These are phyloP conservation scores for Lycophotia porphyrea DNA, from an alignment of 2,888 invertebrate species.

Conservation along the genomic window DNA sequence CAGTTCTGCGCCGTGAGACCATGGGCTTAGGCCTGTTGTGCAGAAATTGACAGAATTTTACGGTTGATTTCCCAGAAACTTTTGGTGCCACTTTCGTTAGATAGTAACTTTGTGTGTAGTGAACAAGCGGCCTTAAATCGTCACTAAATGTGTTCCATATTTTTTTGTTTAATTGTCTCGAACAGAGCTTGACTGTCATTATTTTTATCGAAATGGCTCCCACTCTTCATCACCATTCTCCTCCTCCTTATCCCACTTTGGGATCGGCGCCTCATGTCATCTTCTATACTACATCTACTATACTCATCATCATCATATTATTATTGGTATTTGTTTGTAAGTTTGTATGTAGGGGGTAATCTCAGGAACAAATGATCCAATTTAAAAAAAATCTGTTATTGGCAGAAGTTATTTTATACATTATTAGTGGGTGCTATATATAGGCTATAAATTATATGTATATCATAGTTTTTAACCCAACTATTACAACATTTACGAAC, in stretches of 20 bases:
- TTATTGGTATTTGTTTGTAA: no score
- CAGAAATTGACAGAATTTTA: background rate
- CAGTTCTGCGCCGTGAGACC: background rate
- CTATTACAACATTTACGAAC: no score
- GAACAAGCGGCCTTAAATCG: background rate
- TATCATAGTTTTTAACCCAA: no score
- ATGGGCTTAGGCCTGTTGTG: background rate
- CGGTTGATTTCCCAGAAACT: background rate
- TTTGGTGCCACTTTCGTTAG: background rate
- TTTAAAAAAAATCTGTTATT: no score
- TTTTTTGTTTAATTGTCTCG: background rate
- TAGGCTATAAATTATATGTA: no score
- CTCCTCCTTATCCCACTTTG: background rate
- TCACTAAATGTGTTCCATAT: background rate
- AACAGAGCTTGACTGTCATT: background rate
- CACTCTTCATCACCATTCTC: background rate
- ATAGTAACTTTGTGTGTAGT: no score
- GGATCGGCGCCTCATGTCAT: background rate
- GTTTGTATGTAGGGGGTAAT: no score
- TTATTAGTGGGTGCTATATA: no score
- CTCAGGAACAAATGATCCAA: no score
- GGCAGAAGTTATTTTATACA: no score
- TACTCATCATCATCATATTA: no score
- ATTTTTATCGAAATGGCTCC: background rate
- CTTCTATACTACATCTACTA: no score